These are phyloP conservation scores for Lordiphosa stackelbergi DNA, from an alignment of 1,140 invertebrate genomes.

Conservation along the genomic window DNA sequence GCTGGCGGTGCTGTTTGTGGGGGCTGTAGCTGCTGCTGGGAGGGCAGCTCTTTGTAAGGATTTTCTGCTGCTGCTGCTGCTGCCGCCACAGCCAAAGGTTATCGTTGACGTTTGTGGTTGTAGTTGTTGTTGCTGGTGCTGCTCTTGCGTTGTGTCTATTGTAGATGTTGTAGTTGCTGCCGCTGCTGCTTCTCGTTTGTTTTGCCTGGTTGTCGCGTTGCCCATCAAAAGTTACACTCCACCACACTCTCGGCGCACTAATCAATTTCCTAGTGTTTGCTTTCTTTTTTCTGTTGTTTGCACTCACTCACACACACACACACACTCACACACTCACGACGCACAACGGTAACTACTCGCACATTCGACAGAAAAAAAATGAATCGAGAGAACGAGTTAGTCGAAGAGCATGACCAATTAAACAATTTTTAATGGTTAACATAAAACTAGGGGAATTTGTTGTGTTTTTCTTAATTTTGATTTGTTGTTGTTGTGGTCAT, in stretches of 20 bases:
- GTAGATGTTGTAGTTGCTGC: conserved; percentile 9
- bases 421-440: no score
- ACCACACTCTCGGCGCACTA: conserved; percentile 13
- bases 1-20: conserved; percentile 4
- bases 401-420: neutral
- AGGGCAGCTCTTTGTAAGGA: conserved; percentile 10
- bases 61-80: conserved; percentile 16
- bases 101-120: conserved; percentile 11
- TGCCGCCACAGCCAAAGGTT: conserved; percentile 19
- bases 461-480: no score
- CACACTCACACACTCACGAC: conserved; percentile 13
- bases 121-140: conserved; percentile 22
- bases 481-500: no score
- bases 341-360: conserved; percentile 5
- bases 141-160: conserved; percentile 11
- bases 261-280: conserved; percentile 26
- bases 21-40: conserved; percentile 3
- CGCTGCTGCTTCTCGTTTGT: conserved; percentile 26
- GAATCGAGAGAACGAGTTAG: neutral
- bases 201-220: conserved; percentile 43
- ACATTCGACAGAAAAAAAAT: neutral
- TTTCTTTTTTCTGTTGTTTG: conserved; percentile 17
- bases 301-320: conserved; percentile 16
- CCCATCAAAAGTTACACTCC: conserved; percentile 38
- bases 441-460: no score